Evolutionary conservation across 1,140 invertebrate genomes (phyloP).

Genomic region (Drosophila punjabiensis): DNA sequence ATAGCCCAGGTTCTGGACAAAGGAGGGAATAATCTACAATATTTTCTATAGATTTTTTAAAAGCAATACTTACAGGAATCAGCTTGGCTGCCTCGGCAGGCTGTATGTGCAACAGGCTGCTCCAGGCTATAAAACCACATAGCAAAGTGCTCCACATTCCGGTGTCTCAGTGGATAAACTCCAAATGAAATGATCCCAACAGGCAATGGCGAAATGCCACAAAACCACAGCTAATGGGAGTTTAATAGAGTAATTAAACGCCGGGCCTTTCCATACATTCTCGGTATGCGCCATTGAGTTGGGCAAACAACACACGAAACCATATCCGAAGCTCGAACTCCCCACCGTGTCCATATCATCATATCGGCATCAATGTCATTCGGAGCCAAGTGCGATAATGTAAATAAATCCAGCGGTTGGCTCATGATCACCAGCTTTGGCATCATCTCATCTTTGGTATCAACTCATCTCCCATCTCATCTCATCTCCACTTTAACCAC

Average conservation of each 20-base stretch:
- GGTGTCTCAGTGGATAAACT: conserved; percentile 18
- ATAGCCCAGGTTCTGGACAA: conserved; percentile 50
- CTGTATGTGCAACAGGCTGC: conserved; percentile 11
- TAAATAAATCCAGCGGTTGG: conserved; percentile 60
- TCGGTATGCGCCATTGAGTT: conserved; percentile 44
- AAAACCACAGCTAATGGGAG: conserved; percentile 31
- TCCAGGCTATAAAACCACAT: neutral
- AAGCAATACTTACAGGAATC: conserved; percentile 4
- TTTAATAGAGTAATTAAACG: conserved; percentile 53
- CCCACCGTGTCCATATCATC: conserved; percentile 48
- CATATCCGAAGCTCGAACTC: conserved; percentile 22
- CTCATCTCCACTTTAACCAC: no score
- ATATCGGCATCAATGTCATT: conserved; percentile 35
- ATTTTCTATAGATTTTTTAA: neutral
- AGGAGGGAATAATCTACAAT: neutral
- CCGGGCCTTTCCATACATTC: conserved; percentile 20
- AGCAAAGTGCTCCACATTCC: conserved; percentile 23
- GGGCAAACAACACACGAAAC: conserved; percentile 32
- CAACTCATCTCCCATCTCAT: conserved; percentile 8
- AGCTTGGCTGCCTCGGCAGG: conserved; percentile 28
- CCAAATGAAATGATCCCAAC: conserved; percentile 4
- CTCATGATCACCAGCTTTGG: conserved; percentile 46
- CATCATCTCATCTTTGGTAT: conserved; percentile 12
- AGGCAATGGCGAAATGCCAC: conserved; percentile 17
- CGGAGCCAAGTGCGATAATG: conserved; percentile 55